Evolutionary conservation across 1,140 invertebrate species (phyloP), one percentile per base, ranked within the genome.

Genomic region (Sarcophaga peregrina): DNA sequence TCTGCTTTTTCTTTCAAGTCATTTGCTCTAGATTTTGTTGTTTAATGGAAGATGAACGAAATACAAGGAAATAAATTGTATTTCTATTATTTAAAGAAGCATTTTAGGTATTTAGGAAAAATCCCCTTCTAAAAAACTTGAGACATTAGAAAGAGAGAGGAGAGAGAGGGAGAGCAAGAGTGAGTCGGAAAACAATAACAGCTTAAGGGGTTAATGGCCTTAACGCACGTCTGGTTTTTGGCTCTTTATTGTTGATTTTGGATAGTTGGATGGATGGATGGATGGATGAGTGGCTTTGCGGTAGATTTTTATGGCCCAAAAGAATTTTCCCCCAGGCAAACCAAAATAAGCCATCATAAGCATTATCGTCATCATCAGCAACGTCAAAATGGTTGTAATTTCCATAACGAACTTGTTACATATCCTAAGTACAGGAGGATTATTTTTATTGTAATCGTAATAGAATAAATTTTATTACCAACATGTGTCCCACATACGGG

Each of bases 201-300:
- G 6, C 54, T n/a, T 15, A n/a, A 68, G 17, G n/a, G 62, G 62
- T 68, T 68, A 68, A 68, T 68, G 17, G 17, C 62, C 62, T 68
- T 68, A 68, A 68, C 62, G 62, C 62, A 68, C 20, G 62, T 68
- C 62, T 68, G 62, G 62, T 68, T 68, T 68, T 68, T 68, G 62
- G 62, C 62, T 20, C 62, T 68, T n/a, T 13, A n/a, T 13, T 58
- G 11, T 58, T 58, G 6, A 5, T n/a, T n/a, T 58, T 58, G 25
- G 25, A 37, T 37, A 37, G 25, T 37, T 37, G 25, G 25, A 37
- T 37, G 25, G 25, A 37, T 37, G 25, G 25, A 37, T 37, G 25
- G 25, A 37, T 37, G 25, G 25, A 37, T 37, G 25, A 37, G 25
- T 37, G 25, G 25, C 25, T 37, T 37, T 37, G 25, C 25, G 25